Conservation (phyloP, 2,113 vertebrate genomes). For the Neoarius graeffei region DNA sequence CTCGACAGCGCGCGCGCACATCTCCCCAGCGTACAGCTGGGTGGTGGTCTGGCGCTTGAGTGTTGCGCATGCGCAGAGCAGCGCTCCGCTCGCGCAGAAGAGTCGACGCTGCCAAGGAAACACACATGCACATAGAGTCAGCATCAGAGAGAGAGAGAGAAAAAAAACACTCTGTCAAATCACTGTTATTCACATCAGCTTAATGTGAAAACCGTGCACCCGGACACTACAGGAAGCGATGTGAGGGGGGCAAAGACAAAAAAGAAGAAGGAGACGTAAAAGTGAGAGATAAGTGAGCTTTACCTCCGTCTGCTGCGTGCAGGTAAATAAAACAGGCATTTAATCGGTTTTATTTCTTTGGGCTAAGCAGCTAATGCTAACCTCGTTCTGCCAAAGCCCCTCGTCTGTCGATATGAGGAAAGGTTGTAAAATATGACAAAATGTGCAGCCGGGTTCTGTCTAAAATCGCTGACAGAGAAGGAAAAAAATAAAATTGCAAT, state of each 20-base stretch:
- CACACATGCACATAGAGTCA: constrained; percentile 42
- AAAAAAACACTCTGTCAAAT: constrained; percentile 2
- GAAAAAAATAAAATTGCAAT: not conserved
- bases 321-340: constrained; percentile 51
- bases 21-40: constrained; percentile 21
- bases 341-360: constrained; percentile 41
- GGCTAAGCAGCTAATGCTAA: constrained; percentile 46
- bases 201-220: constrained; percentile 20
- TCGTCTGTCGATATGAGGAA: not conserved
- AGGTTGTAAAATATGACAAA: not conserved
- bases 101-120: constrained; percentile 60
- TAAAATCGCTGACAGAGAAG: not conserved
- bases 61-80: constrained; percentile 53
- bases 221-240: not conserved
- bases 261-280: not conserved
- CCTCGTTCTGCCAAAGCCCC: not conserved
- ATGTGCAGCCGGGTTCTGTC: not conserved
- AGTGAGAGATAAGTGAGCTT: not conserved
- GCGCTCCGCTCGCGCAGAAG: constrained; percentile 41
- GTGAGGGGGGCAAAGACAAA: not conserved
- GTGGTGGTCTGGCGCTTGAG: constrained; percentile 42
- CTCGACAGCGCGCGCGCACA: not conserved
- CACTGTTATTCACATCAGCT: constrained; percentile 29
- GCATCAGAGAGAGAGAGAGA: constrained; percentile 4
- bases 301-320: not conserved